These are phyloP conservation scores for Eidolon dupreanum DNA, from an alignment of 2,797 vertebrate genomes.

Conservation along the genomic window DNA sequence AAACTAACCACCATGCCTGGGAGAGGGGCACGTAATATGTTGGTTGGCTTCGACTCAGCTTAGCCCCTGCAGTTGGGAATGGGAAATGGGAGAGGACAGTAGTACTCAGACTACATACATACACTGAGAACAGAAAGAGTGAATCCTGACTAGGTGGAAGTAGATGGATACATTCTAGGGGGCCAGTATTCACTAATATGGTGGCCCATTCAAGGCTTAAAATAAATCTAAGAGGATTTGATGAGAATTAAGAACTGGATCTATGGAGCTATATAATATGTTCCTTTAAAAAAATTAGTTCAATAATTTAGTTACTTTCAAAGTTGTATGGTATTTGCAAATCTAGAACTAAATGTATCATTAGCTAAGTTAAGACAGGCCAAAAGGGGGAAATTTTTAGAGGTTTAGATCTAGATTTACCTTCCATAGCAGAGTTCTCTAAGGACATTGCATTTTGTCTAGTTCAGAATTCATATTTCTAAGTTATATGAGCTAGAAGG, in stretches of 20 bases:
- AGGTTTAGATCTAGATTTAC: not conserved
- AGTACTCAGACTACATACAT: no score
- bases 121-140: not conserved
- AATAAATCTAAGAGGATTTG: not conserved
- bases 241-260: not conserved
- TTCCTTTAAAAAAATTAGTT: not conserved
- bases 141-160: not conserved
- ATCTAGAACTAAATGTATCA: not conserved
- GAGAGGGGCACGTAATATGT: not conserved
- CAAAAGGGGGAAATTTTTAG: not conserved
- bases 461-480: conserved; percentile 37
- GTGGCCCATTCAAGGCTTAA: not conserved
- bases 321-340: conserved; percentile 28
- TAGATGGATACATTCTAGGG: not conserved
- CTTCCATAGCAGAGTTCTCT: not conserved
- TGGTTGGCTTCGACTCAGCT: not conserved
- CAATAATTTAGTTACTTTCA: conserved; percentile 14
- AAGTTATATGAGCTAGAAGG: conserved; percentile 2
- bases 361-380: not conserved
- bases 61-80: not conserved
- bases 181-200: not conserved
- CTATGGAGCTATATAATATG: not conserved
- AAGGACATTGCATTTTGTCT: conserved; percentile 15
- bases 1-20: not conserved
- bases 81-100: not conserved